phyloP scores from a whole-genome alignment of 2,888 invertebrate genomes.

The Athalia cordata region DNA sequence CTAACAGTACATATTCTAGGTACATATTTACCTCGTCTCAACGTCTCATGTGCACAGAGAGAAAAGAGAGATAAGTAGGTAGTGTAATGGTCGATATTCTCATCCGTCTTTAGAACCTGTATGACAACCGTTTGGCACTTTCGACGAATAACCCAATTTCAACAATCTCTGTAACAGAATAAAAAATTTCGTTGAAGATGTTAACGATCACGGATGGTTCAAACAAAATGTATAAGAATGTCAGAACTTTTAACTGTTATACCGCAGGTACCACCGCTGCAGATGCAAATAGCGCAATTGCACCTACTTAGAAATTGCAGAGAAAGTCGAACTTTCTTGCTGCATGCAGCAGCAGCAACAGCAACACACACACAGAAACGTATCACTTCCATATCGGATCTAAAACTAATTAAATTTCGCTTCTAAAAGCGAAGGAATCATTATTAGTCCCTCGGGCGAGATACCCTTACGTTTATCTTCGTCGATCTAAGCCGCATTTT shows the following conservation, averaged over 20 bases:
- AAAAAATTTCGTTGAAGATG: no score
- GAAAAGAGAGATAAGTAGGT: no score
- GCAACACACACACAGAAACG: neutral
- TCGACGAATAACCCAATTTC: no score
- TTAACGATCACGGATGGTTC: neutral
- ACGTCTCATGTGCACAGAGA: neutral
- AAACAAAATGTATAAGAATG: no score
- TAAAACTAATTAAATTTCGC: conserved; percentile 35
- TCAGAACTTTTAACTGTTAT: no score
- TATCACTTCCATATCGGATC: neutral
- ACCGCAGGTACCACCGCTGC: neutral
- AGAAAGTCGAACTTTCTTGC: conserved; percentile 68
- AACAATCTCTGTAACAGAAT: no score
- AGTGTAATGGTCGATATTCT: conserved; percentile 17
- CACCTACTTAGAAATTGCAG: conserved; percentile 59
- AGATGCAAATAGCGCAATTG: conserved; percentile 45
- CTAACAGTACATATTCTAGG: conserved; percentile 15
- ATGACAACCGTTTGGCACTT: neutral
- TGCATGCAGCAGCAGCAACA: neutral
- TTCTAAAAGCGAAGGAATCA: neutral
- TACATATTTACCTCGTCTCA: conserved; percentile 9
- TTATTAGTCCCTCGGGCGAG: no score
- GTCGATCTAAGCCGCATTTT: neutral
- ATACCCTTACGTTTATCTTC: no score
- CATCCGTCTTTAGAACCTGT: neutral